Evolutionary conservation across 2,797 vertebrate genomes (phyloP).

Genomic region (Bucorvus abyssinicus): DNA sequence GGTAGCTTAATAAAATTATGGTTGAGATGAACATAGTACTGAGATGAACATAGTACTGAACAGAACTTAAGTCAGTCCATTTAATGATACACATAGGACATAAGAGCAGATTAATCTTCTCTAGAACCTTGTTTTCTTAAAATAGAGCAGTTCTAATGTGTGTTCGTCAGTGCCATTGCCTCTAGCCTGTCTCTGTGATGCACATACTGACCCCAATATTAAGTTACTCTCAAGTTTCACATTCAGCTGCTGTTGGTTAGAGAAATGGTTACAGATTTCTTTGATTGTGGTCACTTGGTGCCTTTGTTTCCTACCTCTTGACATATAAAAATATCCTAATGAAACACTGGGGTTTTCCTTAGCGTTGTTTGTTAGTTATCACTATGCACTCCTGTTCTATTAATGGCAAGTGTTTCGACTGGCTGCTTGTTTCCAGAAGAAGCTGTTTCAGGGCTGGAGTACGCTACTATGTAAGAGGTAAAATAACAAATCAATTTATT

Average conservation of each 20-base stretch:
- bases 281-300: not conserved
- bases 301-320: not conserved
- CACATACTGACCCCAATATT: not conserved
- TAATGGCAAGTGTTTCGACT: constrained; percentile 92
- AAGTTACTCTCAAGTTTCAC: not conserved
- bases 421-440: constrained; percentile 92
- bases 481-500: not conserved
- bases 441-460: constrained; percentile 96
- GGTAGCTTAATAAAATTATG: not conserved
- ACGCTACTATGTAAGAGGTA: constrained; percentile 95
- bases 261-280: not conserved
- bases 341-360: constrained; percentile 4
- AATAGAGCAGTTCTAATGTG: not conserved
- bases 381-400: constrained; percentile 88
- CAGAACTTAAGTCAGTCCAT: not conserved
- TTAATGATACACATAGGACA: not conserved
- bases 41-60: not conserved
- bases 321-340: not conserved
- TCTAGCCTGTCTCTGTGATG: not conserved
- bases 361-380: constrained; percentile 78
- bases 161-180: not conserved
- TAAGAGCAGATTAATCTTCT: not conserved
- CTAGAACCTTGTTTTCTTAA: not conserved
- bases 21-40: not conserved
- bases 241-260: not conserved